Conservation (phyloP, 2,888 invertebrate species). For the Synergus laeviventris region DNA sequence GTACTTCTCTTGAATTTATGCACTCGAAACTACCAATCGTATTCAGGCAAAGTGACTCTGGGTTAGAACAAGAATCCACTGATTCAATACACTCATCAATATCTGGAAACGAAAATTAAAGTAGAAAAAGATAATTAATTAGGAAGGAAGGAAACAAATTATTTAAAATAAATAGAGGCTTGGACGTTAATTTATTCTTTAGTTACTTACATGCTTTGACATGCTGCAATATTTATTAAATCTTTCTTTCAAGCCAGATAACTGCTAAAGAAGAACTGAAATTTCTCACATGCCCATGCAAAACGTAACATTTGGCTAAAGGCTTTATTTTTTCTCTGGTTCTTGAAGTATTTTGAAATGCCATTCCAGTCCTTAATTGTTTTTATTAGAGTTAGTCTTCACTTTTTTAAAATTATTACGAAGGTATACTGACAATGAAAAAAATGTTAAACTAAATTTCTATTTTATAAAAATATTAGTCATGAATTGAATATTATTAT, state of each 20-base stretch:
- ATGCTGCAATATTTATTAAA: conserved; percentile 42
- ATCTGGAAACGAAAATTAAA: conserved; percentile 71
- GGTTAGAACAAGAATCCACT: conserved; percentile 75
- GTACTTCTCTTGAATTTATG: conserved; percentile 77
- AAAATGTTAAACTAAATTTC: not conserved
- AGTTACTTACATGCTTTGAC: conserved; percentile 49
- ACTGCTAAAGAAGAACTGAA: conserved; percentile 17
- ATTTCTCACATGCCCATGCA: not conserved
- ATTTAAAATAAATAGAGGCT: not conserved
- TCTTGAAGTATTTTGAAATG: conserved; percentile 29
- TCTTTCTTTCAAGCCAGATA: conserved; percentile 9
- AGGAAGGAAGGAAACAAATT: too few species aligned
- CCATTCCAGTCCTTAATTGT: not conserved
- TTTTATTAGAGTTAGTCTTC: conserved; percentile 20
- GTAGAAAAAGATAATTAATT: not conserved
- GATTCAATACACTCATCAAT: conserved; percentile 78
- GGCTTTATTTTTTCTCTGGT: not conserved
- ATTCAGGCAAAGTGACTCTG: conserved; percentile 82
- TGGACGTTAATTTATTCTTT: conserved; percentile 5
- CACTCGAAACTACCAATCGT: conserved; percentile 84
- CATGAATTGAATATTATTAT: not conserved
- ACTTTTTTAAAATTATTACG: not conserved
- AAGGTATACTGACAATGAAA: not conserved
- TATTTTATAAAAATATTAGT: not conserved
- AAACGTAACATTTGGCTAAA: not conserved